These are phyloP conservation scores for Turritopsis dohrnii DNA, from an alignment of 30 jellyfish, hydroid and myxozoan species.

Conservation along the genomic window DNA sequence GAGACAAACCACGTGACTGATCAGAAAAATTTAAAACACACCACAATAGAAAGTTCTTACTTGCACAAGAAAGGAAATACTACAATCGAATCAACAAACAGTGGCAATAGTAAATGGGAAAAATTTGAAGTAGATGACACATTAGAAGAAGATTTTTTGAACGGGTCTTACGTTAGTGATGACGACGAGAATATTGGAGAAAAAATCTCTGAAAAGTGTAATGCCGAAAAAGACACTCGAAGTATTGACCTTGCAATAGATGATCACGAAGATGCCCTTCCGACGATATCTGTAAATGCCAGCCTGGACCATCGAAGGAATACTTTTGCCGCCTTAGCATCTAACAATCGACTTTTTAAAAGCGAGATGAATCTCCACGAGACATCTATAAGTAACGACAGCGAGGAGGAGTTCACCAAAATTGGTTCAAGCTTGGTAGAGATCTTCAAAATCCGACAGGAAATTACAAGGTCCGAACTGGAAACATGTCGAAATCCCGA, in stretches of 20 bases:
- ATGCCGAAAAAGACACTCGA: not conserved
- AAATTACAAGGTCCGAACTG: conserved; percentile 73
- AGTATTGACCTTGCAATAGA: not conserved
- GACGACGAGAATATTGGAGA: not conserved
- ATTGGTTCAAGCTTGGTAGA: conserved; percentile 76
- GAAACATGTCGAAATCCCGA: conserved; percentile 36
- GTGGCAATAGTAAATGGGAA: conserved; percentile 10
- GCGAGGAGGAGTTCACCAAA: conserved; percentile 60
- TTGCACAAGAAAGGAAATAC: not conserved
- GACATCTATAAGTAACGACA: not conserved
- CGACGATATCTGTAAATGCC: not conserved
- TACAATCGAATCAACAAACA: not conserved
- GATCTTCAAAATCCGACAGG: conserved; percentile 82
- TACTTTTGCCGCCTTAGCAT: not conserved
- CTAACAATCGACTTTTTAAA: not conserved
- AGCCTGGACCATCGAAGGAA: not conserved
- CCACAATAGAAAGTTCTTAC: not conserved
- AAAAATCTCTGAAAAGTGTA: not conserved
- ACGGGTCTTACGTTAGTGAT: conserved; percentile 6
- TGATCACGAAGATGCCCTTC: not conserved
- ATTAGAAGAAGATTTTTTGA: conserved; percentile 11
- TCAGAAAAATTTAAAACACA: not conserved
- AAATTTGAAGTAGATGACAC: not conserved
- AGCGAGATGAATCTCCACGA: not conserved
- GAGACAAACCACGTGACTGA: not conserved